phyloP scores from a whole-genome alignment of 2,888 invertebrate species.

The Xiphydria camelus region DNA sequence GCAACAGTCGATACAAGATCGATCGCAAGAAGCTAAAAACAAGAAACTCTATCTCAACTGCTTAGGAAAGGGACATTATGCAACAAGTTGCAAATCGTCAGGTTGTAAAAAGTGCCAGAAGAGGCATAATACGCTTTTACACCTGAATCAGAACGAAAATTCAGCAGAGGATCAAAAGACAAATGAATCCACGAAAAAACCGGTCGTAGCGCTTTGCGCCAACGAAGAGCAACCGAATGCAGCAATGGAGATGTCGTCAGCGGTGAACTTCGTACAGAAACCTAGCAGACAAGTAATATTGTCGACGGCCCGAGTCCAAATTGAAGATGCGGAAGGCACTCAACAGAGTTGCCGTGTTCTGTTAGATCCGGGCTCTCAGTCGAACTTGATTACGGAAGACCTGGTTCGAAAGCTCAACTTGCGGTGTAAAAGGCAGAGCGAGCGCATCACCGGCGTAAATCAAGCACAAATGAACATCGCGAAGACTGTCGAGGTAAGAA shows the following conservation, averaged over 20 bases:
- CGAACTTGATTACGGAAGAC: conserved; percentile 19
- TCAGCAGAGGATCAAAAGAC: conserved; percentile 2
- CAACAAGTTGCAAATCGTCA: conserved; percentile 1
- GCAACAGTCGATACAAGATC: conserved; percentile 1
- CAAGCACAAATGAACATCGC: conserved; percentile 9
- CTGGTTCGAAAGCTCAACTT: conserved; percentile 18
- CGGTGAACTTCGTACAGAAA: conserved; percentile 5
- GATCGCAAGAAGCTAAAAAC: conserved; percentile 10
- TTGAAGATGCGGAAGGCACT: conserved; percentile 17
- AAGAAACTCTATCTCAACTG: conserved; percentile 16
- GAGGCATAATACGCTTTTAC: conserved; percentile 15
- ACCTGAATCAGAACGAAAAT: conserved; percentile 9
- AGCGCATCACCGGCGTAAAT: conserved; percentile 16
- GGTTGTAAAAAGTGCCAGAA: conserved; percentile 10
- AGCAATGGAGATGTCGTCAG: not conserved
- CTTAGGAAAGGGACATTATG: conserved; percentile 7
- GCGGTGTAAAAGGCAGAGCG: conserved; percentile 7
- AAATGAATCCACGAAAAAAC: conserved; percentile 1
- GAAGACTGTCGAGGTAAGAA: conserved; percentile 7
- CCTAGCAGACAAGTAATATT: conserved; percentile 15
- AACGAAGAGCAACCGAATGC: not conserved
- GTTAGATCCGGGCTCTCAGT: conserved; percentile 23
- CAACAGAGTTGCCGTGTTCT: conserved; percentile 15
- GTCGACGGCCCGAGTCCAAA: conserved; percentile 23
- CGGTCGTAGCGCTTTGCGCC: conserved; percentile 5